Evolutionary conservation across 2,797 vertebrate species (phyloP).

Genomic region (Platyrinchus mystaceus): DNA sequence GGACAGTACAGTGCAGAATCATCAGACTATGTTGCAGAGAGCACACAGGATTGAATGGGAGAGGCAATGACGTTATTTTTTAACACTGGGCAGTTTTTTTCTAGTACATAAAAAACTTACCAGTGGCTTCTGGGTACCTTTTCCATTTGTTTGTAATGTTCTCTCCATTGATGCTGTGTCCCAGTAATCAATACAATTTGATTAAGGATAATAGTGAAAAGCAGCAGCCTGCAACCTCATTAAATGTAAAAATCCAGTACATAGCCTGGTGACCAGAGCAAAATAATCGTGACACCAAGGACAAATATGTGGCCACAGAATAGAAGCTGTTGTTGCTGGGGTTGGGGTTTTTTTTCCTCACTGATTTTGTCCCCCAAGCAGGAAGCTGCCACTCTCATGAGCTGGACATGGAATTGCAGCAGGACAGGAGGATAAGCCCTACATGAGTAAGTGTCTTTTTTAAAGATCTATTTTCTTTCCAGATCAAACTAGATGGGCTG

Average conservation of each 20-base stretch:
- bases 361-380: not conserved
- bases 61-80: not conserved
- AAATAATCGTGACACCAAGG: not conserved
- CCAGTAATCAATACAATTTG: slow-evolving; percentile 26
- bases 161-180: not conserved
- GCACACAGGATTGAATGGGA: not conserved
- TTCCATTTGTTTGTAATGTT: slow-evolving; percentile 19
- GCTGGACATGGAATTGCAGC: not conserved
- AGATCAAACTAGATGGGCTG: not conserved
- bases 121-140: slow-evolving; percentile 23
- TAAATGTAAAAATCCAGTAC: slow-evolving; percentile 14
- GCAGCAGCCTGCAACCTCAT: slow-evolving; percentile 31
- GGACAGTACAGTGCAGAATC: accelerated
- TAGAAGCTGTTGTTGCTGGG: not conserved
- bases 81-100: not conserved
- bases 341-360: not conserved
- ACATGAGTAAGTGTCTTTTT: not conserved
- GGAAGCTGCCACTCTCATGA: not conserved
- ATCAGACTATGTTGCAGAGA: not conserved
- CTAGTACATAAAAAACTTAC: not conserved
- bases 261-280: not conserved
- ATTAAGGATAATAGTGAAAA: slow-evolving; percentile 38
- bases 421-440: not conserved
- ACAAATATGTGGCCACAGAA: not conserved
- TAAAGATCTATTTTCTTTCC: not conserved